Percentiles rank a stretch among this genome's conserved stretches.
phyloP scores from a whole-genome alignment of 2,888 invertebrate genomes.

The Diarsia mendica region DNA sequence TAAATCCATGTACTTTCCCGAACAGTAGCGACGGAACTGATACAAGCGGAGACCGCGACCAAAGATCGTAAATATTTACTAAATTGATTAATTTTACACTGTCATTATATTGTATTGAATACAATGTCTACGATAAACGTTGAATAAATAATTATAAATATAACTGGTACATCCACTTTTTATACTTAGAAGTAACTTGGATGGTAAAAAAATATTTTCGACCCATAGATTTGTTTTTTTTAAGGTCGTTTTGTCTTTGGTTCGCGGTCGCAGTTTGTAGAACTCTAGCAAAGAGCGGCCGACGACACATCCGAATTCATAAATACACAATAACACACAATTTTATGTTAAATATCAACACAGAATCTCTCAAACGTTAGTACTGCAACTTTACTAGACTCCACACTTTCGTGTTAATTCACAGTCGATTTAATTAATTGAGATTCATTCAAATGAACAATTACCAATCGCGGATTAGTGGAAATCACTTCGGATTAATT shows the following conservation, averaged over 20 bases:
- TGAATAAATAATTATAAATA: constrained; percentile 28
- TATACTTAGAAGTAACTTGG: constrained; percentile 28
- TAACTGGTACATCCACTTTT: constrained; percentile 18
- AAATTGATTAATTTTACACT: constrained; percentile 9
- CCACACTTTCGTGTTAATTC: constrained; percentile 59
- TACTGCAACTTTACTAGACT: constrained; percentile 60
- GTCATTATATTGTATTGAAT: constrained; percentile 22
- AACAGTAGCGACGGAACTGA: constrained; percentile 16
- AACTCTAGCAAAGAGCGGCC: constrained; percentile 40
- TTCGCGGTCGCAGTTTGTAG: constrained; percentile 33
- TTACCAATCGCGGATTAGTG: constrained; percentile 63
- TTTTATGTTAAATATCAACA: constrained; percentile 60
- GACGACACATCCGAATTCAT: constrained; percentile 55
- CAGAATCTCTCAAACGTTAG: constrained; percentile 59
- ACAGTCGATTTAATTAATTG: constrained; percentile 62
- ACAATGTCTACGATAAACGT: constrained; percentile 12
- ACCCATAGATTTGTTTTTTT: background rate
- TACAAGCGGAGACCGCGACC: constrained; percentile 37
- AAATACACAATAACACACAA: constrained; percentile 57
- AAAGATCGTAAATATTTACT: background rate
- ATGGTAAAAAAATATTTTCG: constrained; percentile 1
- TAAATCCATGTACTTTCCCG: constrained; percentile 56
- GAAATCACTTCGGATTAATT: constrained; percentile 56
- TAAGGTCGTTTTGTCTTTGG: background rate
- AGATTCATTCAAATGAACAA: constrained; percentile 66